Base-by-base conservation (phyloP, 2,113 vertebrate species). In the Brienomyrus brachyistius region DNA sequence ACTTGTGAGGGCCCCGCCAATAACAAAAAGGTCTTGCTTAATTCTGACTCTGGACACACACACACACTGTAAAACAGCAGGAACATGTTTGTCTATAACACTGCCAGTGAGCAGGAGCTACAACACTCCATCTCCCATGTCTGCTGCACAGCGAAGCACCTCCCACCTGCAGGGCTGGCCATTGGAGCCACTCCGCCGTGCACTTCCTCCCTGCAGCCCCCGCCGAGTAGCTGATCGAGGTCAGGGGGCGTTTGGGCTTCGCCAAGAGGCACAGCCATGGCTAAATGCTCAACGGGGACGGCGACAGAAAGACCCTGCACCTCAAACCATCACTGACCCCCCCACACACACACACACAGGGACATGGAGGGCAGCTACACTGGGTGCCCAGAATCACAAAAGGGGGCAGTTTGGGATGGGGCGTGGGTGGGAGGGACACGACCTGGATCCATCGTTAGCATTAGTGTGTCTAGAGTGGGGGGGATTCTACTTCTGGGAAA, bases 81-180 rank as follows among this genome's bases (percentile, higher is more conserved):
- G 48, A 21, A 51, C 48, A 27, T 15, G 31, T 54, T 82, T 82
- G 91, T 88, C 56, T 74, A 88, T 87, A 48, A 91, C 93, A 92
- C 93, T 92, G 91, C 90, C 21, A 86, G 50, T 4, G 93, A 90
- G 93, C 85, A 0, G 21, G 86, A 77, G 91, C 92, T 86, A 85
- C 89, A 92, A 31, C 90, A 80, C 89, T 91, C 87, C 89, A 93
- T 93, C 93, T 94, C 91, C 94, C 94, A 94, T 93, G 92, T 93
- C 90, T 74, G 19, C 52, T 48, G 91, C 90, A 93, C 94, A 93
- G 92, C 92, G 88, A 92, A 59, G 2, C 15, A 40, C n/a, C 59
- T 50, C 87, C 84, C 85, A 86, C 77, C 91, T 91, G 92, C 88
- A 91, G 90, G 92, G n/a, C 74, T 15, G 21, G 91, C 92, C 77